phyloP scores from a whole-genome alignment of 1,140 invertebrate species.

The Teleopsis dalmanni region DNA sequence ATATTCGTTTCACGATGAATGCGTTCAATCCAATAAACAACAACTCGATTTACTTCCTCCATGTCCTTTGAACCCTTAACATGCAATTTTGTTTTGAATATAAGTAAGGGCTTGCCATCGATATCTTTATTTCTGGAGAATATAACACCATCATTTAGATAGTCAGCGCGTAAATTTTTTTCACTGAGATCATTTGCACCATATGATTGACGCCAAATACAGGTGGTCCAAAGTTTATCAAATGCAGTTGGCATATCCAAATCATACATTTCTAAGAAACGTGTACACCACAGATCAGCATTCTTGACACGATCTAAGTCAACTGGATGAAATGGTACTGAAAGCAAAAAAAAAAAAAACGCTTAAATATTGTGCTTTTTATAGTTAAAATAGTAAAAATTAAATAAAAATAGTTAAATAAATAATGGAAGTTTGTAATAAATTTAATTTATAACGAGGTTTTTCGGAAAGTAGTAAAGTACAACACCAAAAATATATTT shows the following conservation, averaged over 20 bases:
- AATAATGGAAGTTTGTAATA: neutral
- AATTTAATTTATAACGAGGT: no score
- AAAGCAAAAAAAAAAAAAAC: conserved; percentile 1
- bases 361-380: no score
- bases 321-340: conserved; percentile 50
- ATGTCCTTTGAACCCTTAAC: conserved; percentile 66
- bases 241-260: conserved; percentile 55
- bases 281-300: conserved; percentile 59
- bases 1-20: conserved; percentile 70
- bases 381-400: neutral
- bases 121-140: conserved; percentile 71
- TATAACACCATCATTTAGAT: conserved; percentile 66
- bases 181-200: conserved; percentile 70
- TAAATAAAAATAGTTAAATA: no score
- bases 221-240: conserved; percentile 72
- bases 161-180: conserved; percentile 58
- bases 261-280: conserved; percentile 66
- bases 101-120: conserved; percentile 68
- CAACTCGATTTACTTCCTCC: conserved; percentile 66
- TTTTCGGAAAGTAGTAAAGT: no score
- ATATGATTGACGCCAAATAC: conserved; percentile 75
- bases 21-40: conserved; percentile 85
- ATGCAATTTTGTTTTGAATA: conserved; percentile 71
- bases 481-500: no score
- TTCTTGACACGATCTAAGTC: conserved; percentile 62